These are phyloP conservation scores for Corvus moneduloides DNA, from an alignment of 2,113 vertebrate species.

Conservation along the genomic window DNA sequence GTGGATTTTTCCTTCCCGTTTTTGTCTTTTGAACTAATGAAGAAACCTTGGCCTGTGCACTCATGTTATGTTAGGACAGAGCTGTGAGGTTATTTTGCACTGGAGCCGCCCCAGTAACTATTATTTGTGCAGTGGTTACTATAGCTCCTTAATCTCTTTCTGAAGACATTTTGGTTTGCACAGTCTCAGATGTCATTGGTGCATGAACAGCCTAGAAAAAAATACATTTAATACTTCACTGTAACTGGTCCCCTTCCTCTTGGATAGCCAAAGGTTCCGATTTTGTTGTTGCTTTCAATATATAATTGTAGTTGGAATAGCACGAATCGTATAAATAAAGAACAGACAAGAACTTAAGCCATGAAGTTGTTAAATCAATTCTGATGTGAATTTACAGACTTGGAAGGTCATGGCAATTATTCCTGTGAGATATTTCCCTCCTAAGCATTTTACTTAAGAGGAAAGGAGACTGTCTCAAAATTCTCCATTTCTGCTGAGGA, in stretches of 20 bases:
- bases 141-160: slow-evolving; percentile 24
- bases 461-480: not conserved
- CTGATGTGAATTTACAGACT: not conserved
- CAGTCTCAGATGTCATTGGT: not conserved
- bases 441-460: not conserved
- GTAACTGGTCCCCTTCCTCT: not conserved
- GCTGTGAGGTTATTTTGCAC: slow-evolving; percentile 13
- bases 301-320: not conserved
- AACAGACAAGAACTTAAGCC: not conserved
- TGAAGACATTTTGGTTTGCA: not conserved
- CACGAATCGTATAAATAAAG: not conserved
- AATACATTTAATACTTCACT: not conserved
- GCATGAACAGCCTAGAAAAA: not conserved
- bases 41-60: not conserved
- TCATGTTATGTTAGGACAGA: not conserved
- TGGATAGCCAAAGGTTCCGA: not conserved
- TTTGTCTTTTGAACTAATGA: not conserved
- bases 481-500: not conserved
- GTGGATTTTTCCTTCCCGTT: not conserved
- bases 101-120: not conserved
- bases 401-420: not conserved
- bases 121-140: slow-evolving; percentile 17
- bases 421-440: not conserved
- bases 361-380: not conserved
- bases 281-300: not conserved